phyloP scores from a whole-genome alignment of 2,888 invertebrate species.

The Acrobasis repandana region DNA sequence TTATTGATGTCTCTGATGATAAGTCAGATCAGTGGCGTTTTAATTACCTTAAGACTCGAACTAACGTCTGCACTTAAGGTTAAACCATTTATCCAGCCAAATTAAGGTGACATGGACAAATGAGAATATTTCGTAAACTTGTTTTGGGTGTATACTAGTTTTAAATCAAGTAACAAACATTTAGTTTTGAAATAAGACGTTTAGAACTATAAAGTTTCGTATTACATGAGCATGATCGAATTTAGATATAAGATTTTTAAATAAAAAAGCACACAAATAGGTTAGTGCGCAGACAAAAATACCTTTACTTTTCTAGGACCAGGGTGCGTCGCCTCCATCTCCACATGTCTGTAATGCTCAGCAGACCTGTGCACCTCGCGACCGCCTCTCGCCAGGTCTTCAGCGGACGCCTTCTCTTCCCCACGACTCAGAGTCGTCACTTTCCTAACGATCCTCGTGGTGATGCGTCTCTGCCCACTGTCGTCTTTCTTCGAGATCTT shows the following conservation, averaged over 20 bases:
- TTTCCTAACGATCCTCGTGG: slow-evolving; percentile 93
- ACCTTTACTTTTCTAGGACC: slow-evolving; percentile 92
- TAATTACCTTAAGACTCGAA: not conserved
- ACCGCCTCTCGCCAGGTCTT: slow-evolving; percentile 86
- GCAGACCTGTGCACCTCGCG: slow-evolving; percentile 82
- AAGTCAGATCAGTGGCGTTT: not conserved
- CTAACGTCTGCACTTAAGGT: no score
- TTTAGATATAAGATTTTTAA: not conserved
- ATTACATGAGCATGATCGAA: not conserved
- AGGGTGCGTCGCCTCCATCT: slow-evolving; percentile 83
- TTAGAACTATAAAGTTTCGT: no score
- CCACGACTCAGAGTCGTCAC: slow-evolving; percentile 94
- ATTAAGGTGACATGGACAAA: no score
- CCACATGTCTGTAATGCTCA: slow-evolving; percentile 83
- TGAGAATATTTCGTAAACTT: no score
- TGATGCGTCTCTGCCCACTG: slow-evolving; percentile 91
- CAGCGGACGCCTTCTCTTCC: slow-evolving; percentile 89
- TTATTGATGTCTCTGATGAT: slow-evolving; percentile 4
- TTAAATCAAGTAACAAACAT: no score
- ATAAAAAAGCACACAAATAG: slow-evolving; percentile 1
- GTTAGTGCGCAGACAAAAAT: slow-evolving; percentile 45
- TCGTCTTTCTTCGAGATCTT: slow-evolving; percentile 91
- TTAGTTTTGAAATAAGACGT: no score
- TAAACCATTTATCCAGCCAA: no score
- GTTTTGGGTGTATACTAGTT: no score